Evolutionary conservation across 2,888 invertebrate genomes (phyloP).

Genomic region (Eucriotettix oculatus): DNA sequence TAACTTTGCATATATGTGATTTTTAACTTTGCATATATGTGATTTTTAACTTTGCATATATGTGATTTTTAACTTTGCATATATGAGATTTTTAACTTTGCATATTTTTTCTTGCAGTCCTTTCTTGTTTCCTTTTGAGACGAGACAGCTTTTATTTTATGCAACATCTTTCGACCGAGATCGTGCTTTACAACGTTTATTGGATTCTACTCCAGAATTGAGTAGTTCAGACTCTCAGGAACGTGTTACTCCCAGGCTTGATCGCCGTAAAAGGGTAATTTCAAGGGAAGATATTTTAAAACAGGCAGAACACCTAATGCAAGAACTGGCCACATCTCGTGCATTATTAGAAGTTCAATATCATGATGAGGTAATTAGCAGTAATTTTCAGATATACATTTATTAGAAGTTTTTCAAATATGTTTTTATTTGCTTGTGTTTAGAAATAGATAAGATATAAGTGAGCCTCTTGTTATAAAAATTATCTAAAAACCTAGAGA

Average conservation of each 20-base stretch:
- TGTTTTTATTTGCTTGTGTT: too few species aligned
- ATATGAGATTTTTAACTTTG: neutral
- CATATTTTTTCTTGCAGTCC: slow-evolving; percentile 39
- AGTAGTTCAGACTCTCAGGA: slow-evolving; percentile 58
- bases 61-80: too few species aligned
- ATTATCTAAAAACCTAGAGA: too few species aligned
- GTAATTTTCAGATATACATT: too few species aligned
- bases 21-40: too few species aligned
- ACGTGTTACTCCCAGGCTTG: slow-evolving; percentile 82
- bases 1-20: too few species aligned
- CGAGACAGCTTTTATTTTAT: slow-evolving; percentile 89
- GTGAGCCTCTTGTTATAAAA: too few species aligned
- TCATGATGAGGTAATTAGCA: slow-evolving; percentile 30
- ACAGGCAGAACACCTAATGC: slow-evolving; percentile 89
- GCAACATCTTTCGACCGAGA: slow-evolving; percentile 96
- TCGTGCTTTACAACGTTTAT: slow-evolving; percentile 83
- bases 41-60: too few species aligned
- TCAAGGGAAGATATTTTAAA: slow-evolving; percentile 79
- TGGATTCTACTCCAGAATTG: slow-evolving; percentile 83
- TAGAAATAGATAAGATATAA: too few species aligned
- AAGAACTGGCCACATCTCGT: slow-evolving; percentile 82
- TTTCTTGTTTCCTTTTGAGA: slow-evolving; percentile 95
- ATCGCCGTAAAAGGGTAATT: slow-evolving; percentile 81
- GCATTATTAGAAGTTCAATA: slow-evolving; percentile 78
- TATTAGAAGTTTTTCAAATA: too few species aligned